Percentiles rank a stretch among this genome's conserved stretches.
Conservation (phyloP, 2,797 vertebrate species). For the Trichosurus vulpecula region DNA sequence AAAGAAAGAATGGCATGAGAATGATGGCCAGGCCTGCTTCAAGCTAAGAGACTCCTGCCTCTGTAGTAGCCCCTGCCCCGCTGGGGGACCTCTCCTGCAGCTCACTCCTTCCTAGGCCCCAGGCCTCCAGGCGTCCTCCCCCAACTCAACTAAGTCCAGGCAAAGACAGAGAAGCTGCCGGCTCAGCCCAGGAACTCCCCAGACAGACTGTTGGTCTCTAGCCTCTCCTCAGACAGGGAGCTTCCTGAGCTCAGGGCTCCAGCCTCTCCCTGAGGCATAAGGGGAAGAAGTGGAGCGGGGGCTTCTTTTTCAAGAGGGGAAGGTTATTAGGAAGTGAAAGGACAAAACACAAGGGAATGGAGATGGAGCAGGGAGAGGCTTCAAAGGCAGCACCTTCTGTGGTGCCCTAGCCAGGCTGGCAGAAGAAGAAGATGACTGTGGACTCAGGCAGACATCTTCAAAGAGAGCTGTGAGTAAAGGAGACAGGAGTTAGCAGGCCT, state of each 20-base stretch:
- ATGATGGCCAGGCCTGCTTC: background rate
- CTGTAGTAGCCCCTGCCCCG: too few relatives aligned
- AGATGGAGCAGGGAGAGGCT: background rate
- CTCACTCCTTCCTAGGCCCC: background rate
- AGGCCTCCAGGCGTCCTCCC: background rate
- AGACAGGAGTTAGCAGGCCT: background rate
- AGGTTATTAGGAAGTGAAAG: background rate
- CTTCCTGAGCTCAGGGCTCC: background rate
- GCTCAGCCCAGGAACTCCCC: background rate
- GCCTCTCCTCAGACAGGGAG: background rate
- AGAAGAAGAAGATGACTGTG: background rate
- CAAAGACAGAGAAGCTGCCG: background rate
- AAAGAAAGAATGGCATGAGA: background rate
- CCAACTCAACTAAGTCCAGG: background rate
- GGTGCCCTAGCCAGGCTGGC: background rate
- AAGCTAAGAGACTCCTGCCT: background rate
- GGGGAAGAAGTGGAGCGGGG: background rate
- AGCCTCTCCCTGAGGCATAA: background rate
- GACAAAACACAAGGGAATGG: background rate
- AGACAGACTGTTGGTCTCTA: background rate
- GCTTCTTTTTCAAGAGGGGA: background rate
- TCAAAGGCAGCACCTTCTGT: constrained; percentile 55
- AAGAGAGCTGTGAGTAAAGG: constrained; percentile 72
- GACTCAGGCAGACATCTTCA: constrained; percentile 65
- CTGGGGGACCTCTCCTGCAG: background rate